These are phyloP conservation scores for Eupithecia abbreviata DNA, from an alignment of 2,888 invertebrate genomes.

Conservation along the genomic window DNA sequence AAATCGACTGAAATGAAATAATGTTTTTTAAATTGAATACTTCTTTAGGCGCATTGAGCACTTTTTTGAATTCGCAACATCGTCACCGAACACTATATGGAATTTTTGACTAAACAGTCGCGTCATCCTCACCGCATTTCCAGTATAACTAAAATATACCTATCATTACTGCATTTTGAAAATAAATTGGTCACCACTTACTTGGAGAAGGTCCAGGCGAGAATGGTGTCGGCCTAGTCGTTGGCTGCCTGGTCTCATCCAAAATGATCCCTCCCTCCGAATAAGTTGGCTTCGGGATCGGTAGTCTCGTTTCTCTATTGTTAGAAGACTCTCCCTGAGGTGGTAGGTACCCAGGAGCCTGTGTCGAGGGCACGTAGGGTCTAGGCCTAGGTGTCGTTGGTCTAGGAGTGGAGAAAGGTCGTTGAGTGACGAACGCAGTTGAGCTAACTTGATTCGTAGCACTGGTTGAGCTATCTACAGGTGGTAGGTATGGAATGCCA, in stretches of 20 bases:
- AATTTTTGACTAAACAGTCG: no score
- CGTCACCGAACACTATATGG: no score
- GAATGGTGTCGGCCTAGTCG: constrained; percentile 39
- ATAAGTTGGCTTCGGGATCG: constrained; percentile 65
- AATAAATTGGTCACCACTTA: constrained; percentile 45
- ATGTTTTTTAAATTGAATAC: no score
- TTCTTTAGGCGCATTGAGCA: no score
- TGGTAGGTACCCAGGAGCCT: constrained; percentile 75
- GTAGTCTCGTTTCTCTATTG: constrained; percentile 66
- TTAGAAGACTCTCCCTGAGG: constrained; percentile 65
- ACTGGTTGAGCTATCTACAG: constrained; percentile 63
- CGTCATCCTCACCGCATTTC: no score
- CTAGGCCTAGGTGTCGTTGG: constrained; percentile 48
- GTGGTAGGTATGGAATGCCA: constrained; percentile 79
- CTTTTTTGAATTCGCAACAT: no score
- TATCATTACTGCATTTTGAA: no score
- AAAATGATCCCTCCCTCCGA: constrained; percentile 64
- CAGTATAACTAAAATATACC: no score
- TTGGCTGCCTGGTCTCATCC: constrained; percentile 55
- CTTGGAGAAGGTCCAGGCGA: constrained; percentile 51
- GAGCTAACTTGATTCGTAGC: constrained; percentile 62
- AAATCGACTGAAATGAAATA: no score
- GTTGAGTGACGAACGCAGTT: constrained; percentile 56
- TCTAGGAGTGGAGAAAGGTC: constrained; percentile 58
- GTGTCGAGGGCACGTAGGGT: constrained; percentile 62